These are phyloP conservation scores for Poeciliopsis turrubarensis DNA, from an alignment of 2,113 vertebrate species.

Conservation along the genomic window DNA sequence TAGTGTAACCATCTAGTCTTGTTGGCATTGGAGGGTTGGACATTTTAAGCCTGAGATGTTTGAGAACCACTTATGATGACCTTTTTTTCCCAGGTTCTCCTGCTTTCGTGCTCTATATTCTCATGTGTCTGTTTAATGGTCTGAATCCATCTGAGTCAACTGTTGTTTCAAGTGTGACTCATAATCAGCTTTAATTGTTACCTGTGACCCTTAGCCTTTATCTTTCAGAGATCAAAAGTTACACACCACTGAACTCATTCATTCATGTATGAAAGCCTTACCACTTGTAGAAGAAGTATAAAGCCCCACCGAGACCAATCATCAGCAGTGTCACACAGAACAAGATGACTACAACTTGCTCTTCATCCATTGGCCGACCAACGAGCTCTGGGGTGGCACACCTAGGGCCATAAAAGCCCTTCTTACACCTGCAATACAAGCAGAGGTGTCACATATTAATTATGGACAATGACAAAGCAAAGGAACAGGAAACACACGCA, in stretches of 20 bases:
- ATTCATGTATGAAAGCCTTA: slow-evolving; percentile 18
- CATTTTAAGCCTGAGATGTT: neutral
- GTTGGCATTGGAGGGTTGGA: no score
- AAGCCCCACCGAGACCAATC: slow-evolving; percentile 49
- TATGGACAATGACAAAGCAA: neutral
- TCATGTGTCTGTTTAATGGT: neutral
- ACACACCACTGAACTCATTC: neutral
- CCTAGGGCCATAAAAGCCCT: slow-evolving; percentile 63
- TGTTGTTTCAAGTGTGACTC: neutral
- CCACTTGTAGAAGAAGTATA: slow-evolving; percentile 72
- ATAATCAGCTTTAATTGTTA: neutral
- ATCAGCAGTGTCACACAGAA: slow-evolving; percentile 65
- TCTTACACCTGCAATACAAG: slow-evolving; percentile 64
- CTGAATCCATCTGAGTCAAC: neutral
- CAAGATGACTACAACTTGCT: slow-evolving; percentile 47
- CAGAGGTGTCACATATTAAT: neutral
- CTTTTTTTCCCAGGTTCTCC: neutral
- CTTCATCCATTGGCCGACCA: slow-evolving; percentile 41
- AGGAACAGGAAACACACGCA: neutral
- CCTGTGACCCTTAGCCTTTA: neutral
- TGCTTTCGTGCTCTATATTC: neutral
- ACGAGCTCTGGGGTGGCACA: slow-evolving; percentile 52
- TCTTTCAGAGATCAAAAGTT: neutral
- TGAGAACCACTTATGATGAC: neutral
- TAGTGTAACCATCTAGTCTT: no score